Evolutionary conservation across 1,140 invertebrate genomes (phyloP), one percentile per base, ranked within the genome.

Genomic region (Bombus breviceps): DNA sequence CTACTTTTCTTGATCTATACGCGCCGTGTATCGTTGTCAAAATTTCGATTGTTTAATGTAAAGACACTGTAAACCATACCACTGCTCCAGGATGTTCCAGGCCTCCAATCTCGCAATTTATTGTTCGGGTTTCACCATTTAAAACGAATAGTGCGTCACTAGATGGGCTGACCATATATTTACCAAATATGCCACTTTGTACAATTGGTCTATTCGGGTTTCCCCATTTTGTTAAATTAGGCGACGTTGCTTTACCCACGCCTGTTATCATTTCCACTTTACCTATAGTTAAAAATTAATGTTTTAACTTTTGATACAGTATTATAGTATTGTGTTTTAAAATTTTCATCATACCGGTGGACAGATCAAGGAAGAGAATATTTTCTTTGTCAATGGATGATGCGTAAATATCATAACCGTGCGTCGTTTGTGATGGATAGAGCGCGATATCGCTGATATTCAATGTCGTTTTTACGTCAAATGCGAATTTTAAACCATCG

Each of bases 181-280:
- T 96, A 69, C 97, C 97, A 92, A 98, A 98, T 64, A 97, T 95
- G 77, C 97, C 96, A 78, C 97, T 97, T 80, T 96, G 96, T 82
- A 96, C 96, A 83, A 98, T 97, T 43, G 97, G 96, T 89, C 97
- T 95, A 90, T 96, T 97, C 18, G 97, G 96, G 89, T 96, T 96
- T 69, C 96, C 96, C 97, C 97, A 98, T 91, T 96, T 96, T 76
- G 96, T 95, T 85, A 96, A 90, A 69, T 93, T 94, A 10, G 95
- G 92, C 15, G 96, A 94, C 94, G 96, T 96, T 28, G 97, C 96
- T 91, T 96, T 96, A 5, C 97, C 97, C 9, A 97, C 97, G 43
- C 97, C 97, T 6, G 97, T 97, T 85, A 98, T 97, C 95, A 97
- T 97, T 93, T 98, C 97, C 15, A 98, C 97, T 96, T 98, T 97